These are phyloP conservation scores for Excalfactoria chinensis DNA, from an alignment of 2,113 vertebrate genomes.

Conservation along the genomic window DNA sequence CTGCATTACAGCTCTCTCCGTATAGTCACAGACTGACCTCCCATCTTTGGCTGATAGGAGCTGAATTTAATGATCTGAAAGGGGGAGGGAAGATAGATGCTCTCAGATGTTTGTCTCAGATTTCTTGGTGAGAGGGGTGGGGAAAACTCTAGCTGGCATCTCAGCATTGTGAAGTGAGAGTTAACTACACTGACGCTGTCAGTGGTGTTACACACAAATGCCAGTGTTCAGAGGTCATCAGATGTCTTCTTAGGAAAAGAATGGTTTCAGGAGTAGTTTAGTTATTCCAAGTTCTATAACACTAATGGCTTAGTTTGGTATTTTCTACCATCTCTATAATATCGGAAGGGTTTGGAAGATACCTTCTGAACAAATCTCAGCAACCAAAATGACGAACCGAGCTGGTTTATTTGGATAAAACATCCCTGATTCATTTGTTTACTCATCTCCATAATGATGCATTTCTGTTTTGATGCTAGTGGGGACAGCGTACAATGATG, in stretches of 20 bases:
- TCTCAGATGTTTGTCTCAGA: not conserved
- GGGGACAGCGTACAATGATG: not conserved
- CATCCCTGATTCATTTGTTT: not conserved
- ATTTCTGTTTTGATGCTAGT: not conserved
- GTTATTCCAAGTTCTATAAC: not conserved
- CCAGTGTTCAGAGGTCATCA: not conserved
- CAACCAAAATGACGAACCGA: not conserved
- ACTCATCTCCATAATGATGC: not conserved
- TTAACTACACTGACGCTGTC: not conserved
- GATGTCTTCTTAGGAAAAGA: not conserved
- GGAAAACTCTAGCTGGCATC: not conserved
- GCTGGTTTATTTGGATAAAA: not conserved
- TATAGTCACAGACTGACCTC: not conserved
- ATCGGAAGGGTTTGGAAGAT: not conserved
- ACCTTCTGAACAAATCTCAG: not conserved
- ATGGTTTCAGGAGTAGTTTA: not conserved
- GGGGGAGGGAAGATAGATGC: not conserved
- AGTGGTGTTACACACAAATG: not conserved
- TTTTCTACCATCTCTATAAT: not conserved
- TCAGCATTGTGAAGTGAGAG: not conserved
- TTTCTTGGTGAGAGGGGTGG: not conserved
- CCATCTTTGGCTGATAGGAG: not conserved
- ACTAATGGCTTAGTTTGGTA: not conserved
- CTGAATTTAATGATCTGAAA: not conserved
- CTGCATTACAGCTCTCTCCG: not conserved